phyloP scores from a whole-genome alignment of 2,797 vertebrate species.

The Octomys mimax region DNA sequence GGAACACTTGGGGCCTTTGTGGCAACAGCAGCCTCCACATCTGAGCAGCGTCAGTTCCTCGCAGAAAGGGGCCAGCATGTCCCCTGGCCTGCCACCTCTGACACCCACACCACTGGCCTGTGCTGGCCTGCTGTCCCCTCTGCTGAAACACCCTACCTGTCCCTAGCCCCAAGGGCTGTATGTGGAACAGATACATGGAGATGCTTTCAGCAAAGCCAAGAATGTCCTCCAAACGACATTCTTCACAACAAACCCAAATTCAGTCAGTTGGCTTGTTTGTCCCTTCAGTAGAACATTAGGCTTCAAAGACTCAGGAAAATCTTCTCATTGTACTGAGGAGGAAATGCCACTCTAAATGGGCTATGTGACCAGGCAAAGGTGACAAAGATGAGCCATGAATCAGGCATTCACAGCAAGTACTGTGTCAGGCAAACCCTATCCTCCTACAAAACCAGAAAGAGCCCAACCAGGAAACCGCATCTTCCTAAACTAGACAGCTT shows the following conservation, averaged over 20 bases:
- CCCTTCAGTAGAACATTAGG: not conserved
- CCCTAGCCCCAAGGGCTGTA: not conserved
- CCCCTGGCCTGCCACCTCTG: not conserved
- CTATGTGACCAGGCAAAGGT: not conserved
- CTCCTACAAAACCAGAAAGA: not conserved
- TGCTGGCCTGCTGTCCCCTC: not conserved
- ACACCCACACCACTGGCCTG: not conserved
- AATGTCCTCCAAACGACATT: not conserved
- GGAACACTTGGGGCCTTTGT: not conserved
- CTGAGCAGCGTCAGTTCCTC: not conserved
- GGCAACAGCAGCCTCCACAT: not conserved
- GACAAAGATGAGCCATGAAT: not conserved
- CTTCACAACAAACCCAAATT: constrained; percentile 4
- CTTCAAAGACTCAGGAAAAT: not conserved
- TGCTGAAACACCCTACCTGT: not conserved
- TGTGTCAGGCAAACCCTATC: not conserved
- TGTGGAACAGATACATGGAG: not conserved
- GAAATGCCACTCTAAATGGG: not conserved
- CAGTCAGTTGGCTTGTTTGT: not conserved
- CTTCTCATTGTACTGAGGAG: not conserved
- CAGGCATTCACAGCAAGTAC: not conserved
- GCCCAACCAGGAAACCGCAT: not conserved
- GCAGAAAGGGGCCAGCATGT: not conserved
- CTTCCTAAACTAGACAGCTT: not conserved
- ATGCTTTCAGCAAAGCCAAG: not conserved